Base-by-base conservation (phyloP, 2,797 vertebrate genomes). In the Chaetodon trifasciatus region DNA sequence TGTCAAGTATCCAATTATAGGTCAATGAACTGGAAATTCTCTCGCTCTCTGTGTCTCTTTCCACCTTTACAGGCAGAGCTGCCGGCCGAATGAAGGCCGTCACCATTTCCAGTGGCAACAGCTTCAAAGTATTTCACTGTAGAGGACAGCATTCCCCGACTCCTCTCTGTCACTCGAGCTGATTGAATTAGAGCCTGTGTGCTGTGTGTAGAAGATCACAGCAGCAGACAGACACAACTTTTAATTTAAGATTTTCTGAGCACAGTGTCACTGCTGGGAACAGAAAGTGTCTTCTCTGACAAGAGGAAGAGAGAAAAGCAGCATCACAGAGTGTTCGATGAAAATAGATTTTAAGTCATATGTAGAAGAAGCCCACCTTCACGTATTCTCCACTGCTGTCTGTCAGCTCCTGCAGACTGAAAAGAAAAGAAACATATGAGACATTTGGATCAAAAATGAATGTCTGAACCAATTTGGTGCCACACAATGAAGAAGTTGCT, bases 321-420 rank as follows among this genome's bases (percentile, higher is more conserved):
- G 11, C 46, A 8, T 19, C 37, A 5, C 23, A 10, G 42, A 60
- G 10, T 10, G 19, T 23, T 32, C 53, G 1, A 37, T 15, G 23
- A 13, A 76, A 70, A 40, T 1, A 39, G n/a, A 63, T 21, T 28
- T 55, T 8, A 62, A 11, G 21, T 44, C 4, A 42, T 44, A 46
- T n/a, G 23, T n/a, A 66, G n/a, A 23, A 46, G 37, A 77, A 50
- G 8, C 87, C 88, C 64, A 95, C 94, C 91, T 94, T 95, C 32
- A 95, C 94, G 66, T 95, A 95, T 67, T 94, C 95, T 23, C 91
- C 89, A 9, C 76, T 65, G 61, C 83, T 78, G 56, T 94, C 86
- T 15, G 86, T 84, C 77, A 63, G 6, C 21, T 78, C 76, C 3
- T 13, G 63, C 60, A 42, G 37, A 55, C 95, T 95, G 86, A 16